These are phyloP conservation scores for Lasioglossum malachurum DNA, from an alignment of 2,888 invertebrate genomes.

Conservation along the genomic window DNA sequence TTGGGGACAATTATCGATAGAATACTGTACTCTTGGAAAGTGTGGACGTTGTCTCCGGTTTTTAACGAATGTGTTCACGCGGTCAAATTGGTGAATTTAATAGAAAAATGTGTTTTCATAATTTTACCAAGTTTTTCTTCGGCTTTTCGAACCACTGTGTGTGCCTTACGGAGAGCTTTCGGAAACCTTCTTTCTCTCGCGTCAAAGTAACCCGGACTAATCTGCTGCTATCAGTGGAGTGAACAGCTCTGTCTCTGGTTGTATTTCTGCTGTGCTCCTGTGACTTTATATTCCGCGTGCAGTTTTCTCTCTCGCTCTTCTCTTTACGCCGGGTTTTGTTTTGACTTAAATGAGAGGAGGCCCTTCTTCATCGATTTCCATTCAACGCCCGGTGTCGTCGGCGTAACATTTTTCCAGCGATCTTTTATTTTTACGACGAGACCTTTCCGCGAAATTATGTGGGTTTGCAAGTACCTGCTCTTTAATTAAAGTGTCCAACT, in stretches of 20 bases:
- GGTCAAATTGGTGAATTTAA: too few species aligned
- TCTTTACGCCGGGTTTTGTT: neutral
- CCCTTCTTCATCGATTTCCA: neutral
- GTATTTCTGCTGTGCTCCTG: neutral
- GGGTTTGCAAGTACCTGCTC: neutral
- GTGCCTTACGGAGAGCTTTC: neutral
- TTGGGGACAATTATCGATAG: too few species aligned
- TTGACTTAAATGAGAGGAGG: neutral
- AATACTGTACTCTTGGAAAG: too few species aligned
- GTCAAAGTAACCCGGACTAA: constrained; percentile 25
- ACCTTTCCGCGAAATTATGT: neutral
- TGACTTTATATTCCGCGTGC: neutral
- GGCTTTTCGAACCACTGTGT: neutral
- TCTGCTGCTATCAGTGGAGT: neutral
- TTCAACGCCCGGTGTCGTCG: neutral
- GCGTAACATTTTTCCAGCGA: neutral
- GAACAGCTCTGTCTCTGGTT: constrained; percentile 11
- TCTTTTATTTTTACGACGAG: neutral
- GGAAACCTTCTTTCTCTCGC: constrained; percentile 49
- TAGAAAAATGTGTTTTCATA: neutral
- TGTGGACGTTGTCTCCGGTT: too few species aligned
- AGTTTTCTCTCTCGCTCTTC: too few species aligned
- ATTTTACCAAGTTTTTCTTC: neutral
- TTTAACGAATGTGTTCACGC: too few species aligned
- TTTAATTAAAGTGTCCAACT: constrained; percentile 2